Percentiles rank a stretch among this genome's conserved stretches.
Conservation (phyloP, 2,113 vertebrate genomes). For the Hippocampus mohnikei region DNA sequence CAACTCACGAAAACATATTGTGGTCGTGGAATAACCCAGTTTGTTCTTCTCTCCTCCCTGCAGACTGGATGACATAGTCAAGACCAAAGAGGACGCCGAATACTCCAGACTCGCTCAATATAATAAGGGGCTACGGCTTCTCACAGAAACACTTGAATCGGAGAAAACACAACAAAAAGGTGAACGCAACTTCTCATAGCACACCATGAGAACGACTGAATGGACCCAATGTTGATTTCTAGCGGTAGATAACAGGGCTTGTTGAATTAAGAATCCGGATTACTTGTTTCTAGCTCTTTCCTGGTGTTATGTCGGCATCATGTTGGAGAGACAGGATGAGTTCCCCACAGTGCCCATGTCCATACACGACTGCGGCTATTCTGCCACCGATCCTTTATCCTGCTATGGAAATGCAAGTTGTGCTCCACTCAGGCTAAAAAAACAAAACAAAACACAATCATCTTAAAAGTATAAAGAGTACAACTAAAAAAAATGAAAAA, state of each 20-base stretch:
- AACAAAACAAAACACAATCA: not conserved
- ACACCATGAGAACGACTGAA: not conserved
- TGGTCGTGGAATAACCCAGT: not conserved
- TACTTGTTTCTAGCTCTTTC: slow-evolving; percentile 62
- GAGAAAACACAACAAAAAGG: slow-evolving; percentile 73
- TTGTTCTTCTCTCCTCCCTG: not conserved
- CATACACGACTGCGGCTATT: slow-evolving; percentile 79
- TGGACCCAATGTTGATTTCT: not conserved
- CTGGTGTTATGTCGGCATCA: slow-evolving; percentile 81
- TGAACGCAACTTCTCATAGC: slow-evolving; percentile 22
- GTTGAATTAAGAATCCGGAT: not conserved
- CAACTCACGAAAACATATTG: not conserved
- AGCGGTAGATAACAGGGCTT: too few species aligned
- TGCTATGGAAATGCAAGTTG: slow-evolving; percentile 77
- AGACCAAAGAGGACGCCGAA: slow-evolving; percentile 71
- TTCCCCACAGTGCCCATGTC: slow-evolving; percentile 76
- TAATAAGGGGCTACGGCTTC: slow-evolving; percentile 78
- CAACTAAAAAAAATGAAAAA: not conserved
- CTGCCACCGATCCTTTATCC: slow-evolving; percentile 72
- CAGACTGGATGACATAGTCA: slow-evolving; percentile 78
- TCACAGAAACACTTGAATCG: slow-evolving; percentile 75
- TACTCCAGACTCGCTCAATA: slow-evolving; percentile 72
- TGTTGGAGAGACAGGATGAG: slow-evolving; percentile 77
- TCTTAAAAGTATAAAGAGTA: not conserved
- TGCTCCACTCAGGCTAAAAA: not conserved